Percentiles rank a stretch among this genome's conserved stretches.
These are phyloP conservation scores for Uria aalge DNA, from an alignment of 2,113 vertebrate genomes.

Conservation along the genomic window DNA sequence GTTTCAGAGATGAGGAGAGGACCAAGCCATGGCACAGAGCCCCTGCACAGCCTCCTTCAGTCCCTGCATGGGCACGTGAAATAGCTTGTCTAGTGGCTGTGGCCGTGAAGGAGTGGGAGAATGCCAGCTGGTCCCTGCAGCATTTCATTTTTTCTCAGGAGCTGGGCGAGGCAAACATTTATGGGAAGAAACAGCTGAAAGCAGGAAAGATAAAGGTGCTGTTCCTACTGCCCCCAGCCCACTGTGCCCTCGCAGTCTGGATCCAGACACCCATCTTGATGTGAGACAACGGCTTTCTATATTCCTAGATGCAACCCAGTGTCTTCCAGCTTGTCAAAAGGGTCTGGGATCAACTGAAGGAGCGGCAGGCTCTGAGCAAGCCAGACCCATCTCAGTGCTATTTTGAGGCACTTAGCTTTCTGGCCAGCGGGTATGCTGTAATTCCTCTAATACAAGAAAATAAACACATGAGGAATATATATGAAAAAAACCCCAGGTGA, in stretches of 20 bases:
- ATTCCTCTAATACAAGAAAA: slow-evolving; percentile 5
- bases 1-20: background rate
- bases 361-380: background rate
- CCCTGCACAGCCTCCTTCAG: background rate
- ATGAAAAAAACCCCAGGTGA: background rate
- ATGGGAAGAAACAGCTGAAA: background rate
- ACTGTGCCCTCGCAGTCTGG: background rate
- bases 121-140: slow-evolving; percentile 19
- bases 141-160: background rate
- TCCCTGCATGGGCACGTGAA: background rate
- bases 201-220: background rate
- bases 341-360: background rate
- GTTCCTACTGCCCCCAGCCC: background rate
- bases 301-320: background rate
- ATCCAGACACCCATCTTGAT: background rate
- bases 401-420: slow-evolving; percentile 3
- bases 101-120: background rate
- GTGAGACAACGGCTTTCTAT: background rate
- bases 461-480: slow-evolving; percentile 12
- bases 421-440: background rate
- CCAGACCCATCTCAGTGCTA: background rate
- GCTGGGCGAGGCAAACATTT: background rate
- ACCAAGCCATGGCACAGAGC: background rate
- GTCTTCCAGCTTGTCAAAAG: background rate
- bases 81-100: background rate